Conservation (phyloP, 2,797 vertebrate genomes). For the Gephyroberyx darwinii region DNA sequence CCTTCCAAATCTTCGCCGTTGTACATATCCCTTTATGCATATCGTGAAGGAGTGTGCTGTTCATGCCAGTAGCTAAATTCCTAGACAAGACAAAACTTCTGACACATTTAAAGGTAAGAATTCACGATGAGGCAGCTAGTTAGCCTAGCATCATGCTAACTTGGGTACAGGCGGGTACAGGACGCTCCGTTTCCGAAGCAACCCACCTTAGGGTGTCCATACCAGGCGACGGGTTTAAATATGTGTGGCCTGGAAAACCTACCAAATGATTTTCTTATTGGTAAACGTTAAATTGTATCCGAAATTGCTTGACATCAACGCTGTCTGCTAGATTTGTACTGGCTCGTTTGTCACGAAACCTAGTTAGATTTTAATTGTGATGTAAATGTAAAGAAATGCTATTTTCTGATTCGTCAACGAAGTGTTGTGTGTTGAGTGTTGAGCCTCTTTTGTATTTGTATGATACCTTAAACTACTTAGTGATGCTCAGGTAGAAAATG, state of each 20-base stretch:
- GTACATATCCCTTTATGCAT: constrained; percentile 6
- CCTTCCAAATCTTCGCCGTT: neutral
- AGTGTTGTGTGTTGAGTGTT: too few species aligned
- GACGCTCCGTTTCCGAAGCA: constrained; percentile 45
- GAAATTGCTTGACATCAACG: neutral
- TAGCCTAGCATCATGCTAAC: constrained; percentile 64
- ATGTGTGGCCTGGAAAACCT: neutral
- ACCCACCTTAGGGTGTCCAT: constrained; percentile 11
- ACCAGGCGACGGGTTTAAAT: neutral
- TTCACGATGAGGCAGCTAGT: constrained; percentile 41
- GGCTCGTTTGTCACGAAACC: neutral
- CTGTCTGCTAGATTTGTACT: rapidly evolving
- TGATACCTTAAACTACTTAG: too few species aligned
- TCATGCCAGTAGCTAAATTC: constrained; percentile 31
- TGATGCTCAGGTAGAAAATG: too few species aligned
- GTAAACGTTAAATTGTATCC: neutral
- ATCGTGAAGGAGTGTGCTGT: constrained; percentile 57
- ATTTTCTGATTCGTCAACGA: neutral
- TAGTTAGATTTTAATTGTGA: neutral
- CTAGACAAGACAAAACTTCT: constrained; percentile 45
- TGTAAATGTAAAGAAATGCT: too few species aligned
- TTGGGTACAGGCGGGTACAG: constrained; percentile 19
- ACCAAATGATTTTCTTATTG: neutral
- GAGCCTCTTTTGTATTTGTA: neutral
- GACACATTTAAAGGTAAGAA: constrained; percentile 75